Evolutionary conservation across 1,140 invertebrate species (phyloP), one percentile per base, ranked within the genome.

Genomic region (Musca vetustissima): DNA sequence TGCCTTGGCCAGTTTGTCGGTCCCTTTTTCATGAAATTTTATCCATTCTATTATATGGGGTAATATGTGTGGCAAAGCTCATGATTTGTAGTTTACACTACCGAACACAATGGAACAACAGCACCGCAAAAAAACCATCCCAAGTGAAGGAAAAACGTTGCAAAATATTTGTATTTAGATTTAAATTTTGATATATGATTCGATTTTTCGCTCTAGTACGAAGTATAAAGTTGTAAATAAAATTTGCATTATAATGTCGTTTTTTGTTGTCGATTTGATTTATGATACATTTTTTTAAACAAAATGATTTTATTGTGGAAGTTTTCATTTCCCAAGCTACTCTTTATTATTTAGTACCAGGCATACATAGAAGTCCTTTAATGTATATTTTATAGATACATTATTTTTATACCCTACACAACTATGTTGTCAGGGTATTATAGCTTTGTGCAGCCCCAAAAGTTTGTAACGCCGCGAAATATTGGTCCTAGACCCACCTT

Each of bases 191-290:
- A 61, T 61, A 61, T 61, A 61, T 61, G 57, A 22, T 19, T 19
- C 17, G 4, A 7, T 14, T 61, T 11, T 43, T 2, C 6, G 11
- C 11, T 43, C 57, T 61, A 17, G 28, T 61, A 36, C 19, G 43
- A 61, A 36, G 17, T 61, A 36, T 32, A 61, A 61, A 36, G 17
- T 67, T 67, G 65, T 67, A 67, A 67, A 67, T 67, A 67, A 67
- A 67, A 67, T 67, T 67, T 67, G 48, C 65, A 67, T 67, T 22
- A 53, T 67, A 67, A 53, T 67, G 64, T 65, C 36, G 24, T 49
- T 49, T 25, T 50, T 61, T 17, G 21, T 43, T 9, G 28, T 21
- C 1, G 57, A 21, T 49, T 48, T 49, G 43, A 48, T 65, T 28
- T 65, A 49, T 50, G 43, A n/a, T 47, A 65, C 49, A 65, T 50